Base-by-base conservation (phyloP, 2,888 invertebrate genomes). In the Cecidostiba fungosa region DNA sequence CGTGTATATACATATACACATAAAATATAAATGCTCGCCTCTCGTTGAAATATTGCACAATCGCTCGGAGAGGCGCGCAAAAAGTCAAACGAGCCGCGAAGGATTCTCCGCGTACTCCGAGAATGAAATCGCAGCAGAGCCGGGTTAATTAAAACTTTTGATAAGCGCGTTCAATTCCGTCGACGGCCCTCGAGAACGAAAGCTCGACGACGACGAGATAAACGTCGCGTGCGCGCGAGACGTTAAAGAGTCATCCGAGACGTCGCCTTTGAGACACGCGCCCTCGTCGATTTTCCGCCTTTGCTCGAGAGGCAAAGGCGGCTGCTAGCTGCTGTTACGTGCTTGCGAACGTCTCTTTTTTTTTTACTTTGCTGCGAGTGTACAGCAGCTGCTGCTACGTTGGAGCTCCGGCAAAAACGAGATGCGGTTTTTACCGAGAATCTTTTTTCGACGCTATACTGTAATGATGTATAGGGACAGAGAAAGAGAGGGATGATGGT, bases 71-170 rank as follows among this genome's bases (percentile, higher is more conserved):
- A 4, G 39, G 12, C 43, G 12, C 1, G 43, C 12, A 43, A 66
- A 26, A 39, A 39, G 39, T 23, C 5, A 39, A n/a, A 39, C 72
- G 36, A 36, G 39, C 39, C 70, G 36, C 19, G 70, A n/a, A 5
- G 19, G n/a, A n/a, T 72, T 72, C 8, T 39, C 39, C 23, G 39
- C n/a, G 8, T 36, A 39, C 10, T 50, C 70, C 10, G 8, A 39
- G 74, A 43, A 81, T 74, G 74, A 81, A 81, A 81, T 66, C 29
- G 59, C n/a, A 59, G 54, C 54, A 50, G 50, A 54, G 19, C 43
- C 62, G 26, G 81, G 74, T 81, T 74, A 81, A 74, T 81, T 81
- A 81, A 59, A 81, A 81, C 62, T 81, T 81, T 81, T 74, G 73
- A 74, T 74, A 81, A 81, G 74, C 81, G 73, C 74, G 50, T 16